Evolutionary conservation across 2,113 vertebrate genomes (phyloP).

Genomic region (Madoqua kirkii): DNA sequence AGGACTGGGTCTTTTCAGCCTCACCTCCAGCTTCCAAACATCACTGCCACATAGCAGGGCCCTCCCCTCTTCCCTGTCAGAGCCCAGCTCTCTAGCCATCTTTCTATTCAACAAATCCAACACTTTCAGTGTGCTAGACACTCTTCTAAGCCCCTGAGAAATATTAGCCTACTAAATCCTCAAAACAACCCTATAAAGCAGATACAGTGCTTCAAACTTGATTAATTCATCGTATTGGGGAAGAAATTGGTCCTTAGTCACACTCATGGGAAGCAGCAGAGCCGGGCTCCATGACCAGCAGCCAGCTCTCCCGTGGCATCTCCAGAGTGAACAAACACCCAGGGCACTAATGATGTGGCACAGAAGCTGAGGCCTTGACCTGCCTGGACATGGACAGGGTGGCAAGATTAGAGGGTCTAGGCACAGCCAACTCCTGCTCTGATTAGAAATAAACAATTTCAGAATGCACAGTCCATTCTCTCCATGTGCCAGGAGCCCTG

Average conservation of each 20-base stretch:
- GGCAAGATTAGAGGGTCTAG: neutral
- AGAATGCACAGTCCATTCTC: fast-evolving
- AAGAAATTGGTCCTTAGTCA: neutral
- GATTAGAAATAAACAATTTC: neutral
- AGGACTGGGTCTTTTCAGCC: neutral
- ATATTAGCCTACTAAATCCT: neutral
- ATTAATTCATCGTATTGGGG: neutral
- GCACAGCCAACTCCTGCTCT: neutral
- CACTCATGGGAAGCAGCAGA: neutral
- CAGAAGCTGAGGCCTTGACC: neutral
- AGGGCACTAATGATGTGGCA: too few species aligned
- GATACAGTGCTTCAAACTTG: neutral
- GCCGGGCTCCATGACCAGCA: neutral
- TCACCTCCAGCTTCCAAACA: neutral
- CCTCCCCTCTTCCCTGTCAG: neutral
- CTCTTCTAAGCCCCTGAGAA: neutral
- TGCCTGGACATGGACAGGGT: fast-evolving
- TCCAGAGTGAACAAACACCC: neutral
- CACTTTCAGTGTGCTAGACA: neutral
- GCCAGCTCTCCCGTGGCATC: neutral
- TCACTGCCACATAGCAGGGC: neutral
- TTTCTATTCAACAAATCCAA: neutral
- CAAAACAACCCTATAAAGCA: neutral
- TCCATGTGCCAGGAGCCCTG: too few species aligned
- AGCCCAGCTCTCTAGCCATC: neutral